These are phyloP conservation scores for Sarcoramphus papa DNA, from an alignment of 2,797 vertebrate species.

Conservation along the genomic window DNA sequence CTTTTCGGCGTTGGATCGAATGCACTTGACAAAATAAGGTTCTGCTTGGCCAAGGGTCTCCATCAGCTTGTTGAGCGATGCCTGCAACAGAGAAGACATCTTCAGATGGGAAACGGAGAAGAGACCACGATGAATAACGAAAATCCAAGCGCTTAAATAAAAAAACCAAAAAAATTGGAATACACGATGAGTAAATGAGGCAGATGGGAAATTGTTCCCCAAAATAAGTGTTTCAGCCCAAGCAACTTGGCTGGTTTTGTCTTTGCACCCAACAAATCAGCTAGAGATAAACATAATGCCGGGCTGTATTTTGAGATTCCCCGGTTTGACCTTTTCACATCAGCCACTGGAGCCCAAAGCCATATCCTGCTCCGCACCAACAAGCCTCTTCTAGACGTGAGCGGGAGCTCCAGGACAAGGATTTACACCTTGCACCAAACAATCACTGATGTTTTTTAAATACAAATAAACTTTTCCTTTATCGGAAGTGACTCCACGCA, in stretches of 20 bases:
- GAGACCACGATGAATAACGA: neutral
- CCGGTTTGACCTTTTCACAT: neutral
- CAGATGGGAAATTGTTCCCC: neutral
- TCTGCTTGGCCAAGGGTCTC: slow-evolving; percentile 96
- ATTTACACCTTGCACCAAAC: neutral
- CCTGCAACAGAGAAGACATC: slow-evolving; percentile 71
- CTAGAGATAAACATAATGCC: neutral
- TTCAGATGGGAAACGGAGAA: neutral
- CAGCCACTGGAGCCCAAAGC: neutral
- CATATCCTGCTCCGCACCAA: neutral
- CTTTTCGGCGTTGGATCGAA: slow-evolving; percentile 98
- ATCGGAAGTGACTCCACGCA: neutral
- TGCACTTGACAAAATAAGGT: slow-evolving; percentile 98
- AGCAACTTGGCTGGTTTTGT: neutral
- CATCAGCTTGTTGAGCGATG: slow-evolving; percentile 96
- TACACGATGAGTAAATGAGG: neutral
- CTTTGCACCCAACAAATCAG: neutral
- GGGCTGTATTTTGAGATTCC: neutral
- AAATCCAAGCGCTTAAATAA: neutral
- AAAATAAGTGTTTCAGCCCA: neutral
- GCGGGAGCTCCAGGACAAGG: neutral
- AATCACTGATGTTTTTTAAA: neutral
- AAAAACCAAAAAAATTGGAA: neutral
- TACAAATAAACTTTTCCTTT: neutral
- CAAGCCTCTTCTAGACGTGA: neutral